Conservation (phyloP, 2,113 vertebrate species). For the Isichthys henryi region DNA sequence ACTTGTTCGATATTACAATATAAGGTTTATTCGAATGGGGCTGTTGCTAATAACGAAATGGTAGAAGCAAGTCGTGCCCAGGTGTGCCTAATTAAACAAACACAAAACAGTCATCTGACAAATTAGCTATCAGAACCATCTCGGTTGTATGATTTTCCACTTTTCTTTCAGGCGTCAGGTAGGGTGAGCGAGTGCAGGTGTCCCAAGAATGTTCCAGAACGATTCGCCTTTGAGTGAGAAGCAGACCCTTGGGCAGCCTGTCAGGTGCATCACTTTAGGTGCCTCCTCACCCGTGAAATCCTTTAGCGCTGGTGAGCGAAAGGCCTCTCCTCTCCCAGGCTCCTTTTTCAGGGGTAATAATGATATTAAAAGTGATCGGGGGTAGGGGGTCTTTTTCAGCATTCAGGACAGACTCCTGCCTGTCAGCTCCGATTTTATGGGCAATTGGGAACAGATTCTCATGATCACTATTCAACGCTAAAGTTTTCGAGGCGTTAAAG, state of each 20-base stretch:
- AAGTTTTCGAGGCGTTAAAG: conserved; percentile 61
- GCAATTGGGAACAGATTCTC: conserved; percentile 71
- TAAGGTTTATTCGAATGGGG: neutral
- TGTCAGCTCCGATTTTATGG: conserved; percentile 76
- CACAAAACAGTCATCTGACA: neutral
- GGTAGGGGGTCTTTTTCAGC: conserved; percentile 66
- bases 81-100: neutral
- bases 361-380: conserved; percentile 73
- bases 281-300: conserved; percentile 49
- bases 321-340: conserved; percentile 63
- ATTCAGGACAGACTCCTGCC: conserved; percentile 66
- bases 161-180: neutral
- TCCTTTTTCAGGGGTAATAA: conserved; percentile 74
- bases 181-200: neutral
- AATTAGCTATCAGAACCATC: neutral
- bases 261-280: conserved; percentile 46
- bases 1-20: neutral
- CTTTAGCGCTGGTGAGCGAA: conserved; percentile 54
- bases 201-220: neutral
- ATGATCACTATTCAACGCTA: conserved; percentile 70
- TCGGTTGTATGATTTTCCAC: neutral
- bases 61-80: neutral
- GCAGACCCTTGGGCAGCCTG: conserved; percentile 31
- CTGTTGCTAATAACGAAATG: neutral
- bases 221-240: neutral